A percentile compares a stretch with the other conserved stretches of the same genome.
Evolutionary conservation across 2,113 vertebrate species (phyloP).

Genomic region (Seriola dumerili): DNA sequence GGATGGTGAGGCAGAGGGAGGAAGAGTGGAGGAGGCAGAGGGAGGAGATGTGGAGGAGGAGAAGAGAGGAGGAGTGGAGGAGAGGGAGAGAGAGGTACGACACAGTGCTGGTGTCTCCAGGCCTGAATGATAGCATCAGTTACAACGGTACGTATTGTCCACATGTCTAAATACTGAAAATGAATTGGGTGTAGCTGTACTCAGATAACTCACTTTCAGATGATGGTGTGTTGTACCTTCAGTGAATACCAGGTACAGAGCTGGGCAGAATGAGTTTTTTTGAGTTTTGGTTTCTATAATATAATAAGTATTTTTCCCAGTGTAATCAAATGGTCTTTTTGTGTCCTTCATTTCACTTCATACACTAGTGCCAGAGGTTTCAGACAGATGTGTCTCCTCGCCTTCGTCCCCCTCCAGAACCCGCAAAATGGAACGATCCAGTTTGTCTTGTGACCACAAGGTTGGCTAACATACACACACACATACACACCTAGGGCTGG

Average conservation of each 20-base stretch:
- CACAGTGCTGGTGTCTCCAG: conserved; percentile 80
- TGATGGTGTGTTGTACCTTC: background rate
- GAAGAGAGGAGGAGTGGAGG: conserved; percentile 71
- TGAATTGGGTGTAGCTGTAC: no score
- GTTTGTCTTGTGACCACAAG: conserved; percentile 81
- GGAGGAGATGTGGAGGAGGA: conserved; percentile 72
- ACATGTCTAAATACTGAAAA: background rate
- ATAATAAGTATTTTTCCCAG: background rate
- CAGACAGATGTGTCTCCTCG: conserved; percentile 75
- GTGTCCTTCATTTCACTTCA: background rate
- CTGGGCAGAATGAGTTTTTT: background rate
- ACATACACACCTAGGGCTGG: background rate
- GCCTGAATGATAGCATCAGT: conserved; percentile 69
- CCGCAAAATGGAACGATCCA: conserved; percentile 78
- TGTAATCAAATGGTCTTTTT: background rate
- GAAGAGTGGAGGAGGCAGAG: conserved; percentile 81
- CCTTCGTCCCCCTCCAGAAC: conserved; percentile 78
- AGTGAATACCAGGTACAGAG: background rate
- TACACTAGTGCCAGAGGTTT: conserved; percentile 61
- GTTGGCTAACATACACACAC: conserved; percentile 54
- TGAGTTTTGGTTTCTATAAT: background rate
- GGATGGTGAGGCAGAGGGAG: conserved; percentile 79
- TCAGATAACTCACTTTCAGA: background rate
- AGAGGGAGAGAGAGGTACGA: conserved; percentile 71
- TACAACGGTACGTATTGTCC: conserved; percentile 43